Evolutionary conservation across 2,113 vertebrate genomes (phyloP), one percentile per base, ranked within the genome.

Genomic region (Oryzias woworae): DNA sequence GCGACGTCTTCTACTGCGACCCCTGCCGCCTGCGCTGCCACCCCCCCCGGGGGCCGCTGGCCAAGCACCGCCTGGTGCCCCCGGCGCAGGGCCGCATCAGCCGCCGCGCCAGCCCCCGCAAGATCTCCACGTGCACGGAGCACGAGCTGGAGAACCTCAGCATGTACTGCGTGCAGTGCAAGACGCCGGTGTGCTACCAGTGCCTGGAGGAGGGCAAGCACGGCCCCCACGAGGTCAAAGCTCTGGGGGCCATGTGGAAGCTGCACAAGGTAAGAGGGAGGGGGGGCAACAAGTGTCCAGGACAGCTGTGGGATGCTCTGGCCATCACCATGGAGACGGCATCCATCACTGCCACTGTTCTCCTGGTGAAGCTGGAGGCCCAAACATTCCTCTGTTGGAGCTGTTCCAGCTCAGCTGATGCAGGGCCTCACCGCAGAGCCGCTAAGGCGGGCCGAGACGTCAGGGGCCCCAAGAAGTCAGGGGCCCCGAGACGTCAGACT

Each of bases 141-240:
- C 97, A 99, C 55, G 97, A 99, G 83, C 94, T 99, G 86, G 97
- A 98, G 91, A 98, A 98, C 76, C 94, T 98, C 68, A 98, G 96
- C 92, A 99, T 99, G 97, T 99, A 99, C 92, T 99, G 97, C 71
- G 97, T 97, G 42, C 96, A 96, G 88, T 98, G 97, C 84, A 97
- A 97, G 90, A 93, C 86, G 82, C 97, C 97, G 0, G 97, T 99
- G 15, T 99, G 97, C 55, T 99, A 99, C 87, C 97, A 99, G 93
- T 99, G 97, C 86, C 81, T 98, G 84, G 97, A 98, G 75, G 97
- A 98, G 66, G 97, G 97, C 48, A 95, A 94, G 52, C 97, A 99
- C 86, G 92, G 94, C 72, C 95, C 95, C 50, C 97, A 99, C 28
- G 97, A 99, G 73, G 96, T 99, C 77, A 98, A 98, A 82, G 97